A percentile compares a stretch with the other conserved stretches of the same genome.
These are phyloP conservation scores for Orbicella faveolata DNA, from an alignment of 64 coral and sea anemone species.

Conservation along the genomic window DNA sequence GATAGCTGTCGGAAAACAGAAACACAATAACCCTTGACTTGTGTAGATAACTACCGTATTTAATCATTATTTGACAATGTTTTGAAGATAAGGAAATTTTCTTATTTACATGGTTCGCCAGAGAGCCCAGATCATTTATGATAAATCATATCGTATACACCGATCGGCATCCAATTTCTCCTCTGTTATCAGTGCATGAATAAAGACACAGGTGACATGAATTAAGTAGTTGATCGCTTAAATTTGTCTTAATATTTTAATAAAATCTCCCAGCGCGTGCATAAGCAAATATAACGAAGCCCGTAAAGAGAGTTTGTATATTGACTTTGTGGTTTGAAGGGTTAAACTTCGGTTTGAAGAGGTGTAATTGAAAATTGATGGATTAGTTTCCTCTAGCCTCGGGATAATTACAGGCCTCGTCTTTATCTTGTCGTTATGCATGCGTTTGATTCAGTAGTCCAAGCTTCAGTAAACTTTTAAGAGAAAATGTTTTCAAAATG, in stretches of 20 bases:
- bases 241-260: background rate
- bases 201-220: background rate
- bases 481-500: background rate
- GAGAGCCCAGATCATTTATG: background rate
- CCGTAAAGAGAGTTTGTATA: background rate
- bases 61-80: background rate
- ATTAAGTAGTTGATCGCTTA: background rate
- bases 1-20: background rate
- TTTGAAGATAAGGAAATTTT: background rate
- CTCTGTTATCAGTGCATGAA: background rate
- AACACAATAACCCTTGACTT: background rate
- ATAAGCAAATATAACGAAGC: background rate
- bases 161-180: background rate
- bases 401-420: background rate
- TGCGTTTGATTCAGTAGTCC: background rate
- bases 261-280: background rate
- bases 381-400: background rate
- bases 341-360: background rate
- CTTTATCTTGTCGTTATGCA: conserved; percentile 7
- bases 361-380: background rate
- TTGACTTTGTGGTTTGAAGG: background rate
- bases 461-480: background rate
- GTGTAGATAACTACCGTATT: conserved; percentile 1
- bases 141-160: background rate
- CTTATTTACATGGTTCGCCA: background rate